Evolutionary conservation across 2,888 invertebrate genomes (phyloP), one percentile per base, ranked within the genome.

Genomic region (Mythimna pallens): DNA sequence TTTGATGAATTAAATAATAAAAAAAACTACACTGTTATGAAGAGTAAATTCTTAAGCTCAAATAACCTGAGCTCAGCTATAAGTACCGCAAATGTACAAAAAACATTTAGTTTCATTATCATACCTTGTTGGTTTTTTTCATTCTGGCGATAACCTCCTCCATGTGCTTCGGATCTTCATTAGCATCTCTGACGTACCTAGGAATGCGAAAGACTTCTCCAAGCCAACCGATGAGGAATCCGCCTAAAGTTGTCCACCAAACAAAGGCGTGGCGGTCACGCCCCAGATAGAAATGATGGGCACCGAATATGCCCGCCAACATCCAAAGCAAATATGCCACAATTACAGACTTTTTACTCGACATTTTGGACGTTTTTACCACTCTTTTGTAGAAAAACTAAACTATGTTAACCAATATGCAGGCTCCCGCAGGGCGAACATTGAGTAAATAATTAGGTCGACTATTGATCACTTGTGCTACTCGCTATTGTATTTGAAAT

Each of bases 191-290:
- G 3, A 99, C 98, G 93, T 99, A 99, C 69, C 97, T 97, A 0
- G 98, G 98, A 72, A 99, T 98, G 80, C 97, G 97, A 87, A 98
- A 98, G 3, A 99, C 92, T 92, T 99, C 99, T 10, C 98, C 96
- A 1, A 99, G 86, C 98, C 99, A 99, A 12, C 99, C 99, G 22
- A 98, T 89, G 0, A 98, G 98, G 89, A 98, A 98, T 6, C 99
- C 99, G 1, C 98, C 99, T 25, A 98, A 94, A 0, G 99, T 98
- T 75, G 98, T 97, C 97, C 98, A 98, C 97, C 98, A 99, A 0
- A 99, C 96, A 90, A 99, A 98, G 0, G 98, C 99, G 87, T 99
- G 99, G 34, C 97, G 97, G 93, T 99, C 99, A 72, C 99, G 97
- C 69, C 97, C 97, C 80, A 99, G 95, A 93, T 99, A 99, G 88